Base-by-base conservation (phyloP, 2,888 invertebrate genomes). In the Galeruca laticollis region DNA sequence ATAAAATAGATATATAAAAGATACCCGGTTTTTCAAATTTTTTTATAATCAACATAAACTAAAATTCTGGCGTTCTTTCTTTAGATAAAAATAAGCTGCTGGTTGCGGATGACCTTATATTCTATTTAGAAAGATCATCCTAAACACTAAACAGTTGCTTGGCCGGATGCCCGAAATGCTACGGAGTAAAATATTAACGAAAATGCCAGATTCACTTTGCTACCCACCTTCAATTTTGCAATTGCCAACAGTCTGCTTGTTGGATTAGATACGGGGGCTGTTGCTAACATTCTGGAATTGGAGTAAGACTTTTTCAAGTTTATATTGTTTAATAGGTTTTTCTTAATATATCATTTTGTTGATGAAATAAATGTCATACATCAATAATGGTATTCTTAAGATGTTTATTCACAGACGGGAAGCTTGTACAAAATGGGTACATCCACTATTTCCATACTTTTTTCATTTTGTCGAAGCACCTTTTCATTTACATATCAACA, bases 131-230 rank as follows among this genome's bases (percentile, higher is more conserved):
- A 71, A 68, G 61, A 69, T 71, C 56, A 61, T 62, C 49, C 68
- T 57, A 60, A 68, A 71, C 71, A 71, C 65, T 65, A 61, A 68
- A 68, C 71, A 65, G 64, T 68, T 60, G 60, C 51, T 68, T 71
- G 71, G 71, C 69, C 31, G 11, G 61, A 60, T 67, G 72, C 72
- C 72, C 72, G 60, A 49, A 26, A 5, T 31, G 49, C 20, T 9
- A 35, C 49, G 21, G 43, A 40, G 60, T 47, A 49, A 60, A 60
- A 60, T 60, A 60, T 60, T 60, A 31, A 21, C 37, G 37, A 59
- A 66, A 66, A 66, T 59, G 43, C 63, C 54, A 63, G 49, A 63
- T 61, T 51, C 51, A 33, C 10, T 31, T 47, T 31, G 47, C 47
- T 26, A 49, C 31, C 43, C 47, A 60, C 37, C 11, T 59, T 40